phyloP scores from a whole-genome alignment of 2,797 vertebrate species.

The Hylomyscus alleni region DNA sequence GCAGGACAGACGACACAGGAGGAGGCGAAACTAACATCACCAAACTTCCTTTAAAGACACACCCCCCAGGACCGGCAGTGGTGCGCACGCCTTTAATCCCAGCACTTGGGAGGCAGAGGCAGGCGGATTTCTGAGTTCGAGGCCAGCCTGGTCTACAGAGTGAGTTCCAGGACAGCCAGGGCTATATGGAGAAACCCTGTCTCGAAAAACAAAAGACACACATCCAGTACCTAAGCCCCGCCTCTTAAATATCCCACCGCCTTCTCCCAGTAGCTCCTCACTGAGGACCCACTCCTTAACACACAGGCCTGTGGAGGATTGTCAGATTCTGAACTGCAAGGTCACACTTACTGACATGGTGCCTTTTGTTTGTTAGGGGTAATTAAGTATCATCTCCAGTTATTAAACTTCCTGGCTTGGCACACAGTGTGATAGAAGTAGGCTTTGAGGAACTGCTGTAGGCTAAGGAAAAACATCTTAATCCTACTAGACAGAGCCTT shows the following conservation, averaged over 20 bases:
- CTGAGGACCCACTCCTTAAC: background rate
- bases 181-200: too few relatives aligned
- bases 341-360: background rate
- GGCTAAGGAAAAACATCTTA: background rate
- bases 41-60: background rate
- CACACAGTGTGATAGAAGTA: background rate
- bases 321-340: background rate
- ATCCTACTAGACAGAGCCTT: background rate
- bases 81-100: too few relatives aligned
- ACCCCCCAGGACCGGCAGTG: too few relatives aligned
- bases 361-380: background rate
- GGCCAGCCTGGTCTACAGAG: too few relatives aligned
- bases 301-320: background rate
- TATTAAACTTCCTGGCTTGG: background rate
- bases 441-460: background rate
- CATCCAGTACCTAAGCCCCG: background rate
- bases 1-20: background rate
- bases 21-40: background rate
- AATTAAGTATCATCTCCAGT: background rate
- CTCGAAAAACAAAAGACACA: too few relatives aligned
- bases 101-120: too few relatives aligned
- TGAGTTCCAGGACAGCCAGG: too few relatives aligned
- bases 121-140: too few relatives aligned
- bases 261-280: too few relatives aligned
- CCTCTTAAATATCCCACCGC: background rate